Conservation (phyloP, 92 coral and sea anemone species). For the Epizoanthus ramosus region DNA sequence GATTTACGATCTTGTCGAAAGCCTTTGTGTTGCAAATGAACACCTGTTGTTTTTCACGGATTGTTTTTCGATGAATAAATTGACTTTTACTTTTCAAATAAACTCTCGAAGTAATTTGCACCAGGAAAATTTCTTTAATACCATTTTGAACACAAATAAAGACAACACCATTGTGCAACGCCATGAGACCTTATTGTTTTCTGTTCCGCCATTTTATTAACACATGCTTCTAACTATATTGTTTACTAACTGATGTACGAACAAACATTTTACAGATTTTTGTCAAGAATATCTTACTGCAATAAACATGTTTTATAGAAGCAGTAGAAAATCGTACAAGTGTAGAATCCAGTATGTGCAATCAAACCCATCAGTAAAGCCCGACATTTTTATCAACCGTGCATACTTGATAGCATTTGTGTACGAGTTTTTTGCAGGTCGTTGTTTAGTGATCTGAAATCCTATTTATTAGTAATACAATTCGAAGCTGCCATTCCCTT, state of each 20-base stretch:
- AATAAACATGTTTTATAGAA: not conserved
- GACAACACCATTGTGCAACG: not conserved
- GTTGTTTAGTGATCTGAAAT: not conserved
- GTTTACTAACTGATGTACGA: not conserved
- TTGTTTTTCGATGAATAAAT: slow-evolving; percentile 32
- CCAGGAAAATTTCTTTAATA: not conserved
- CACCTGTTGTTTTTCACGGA: slow-evolving; percentile 54
- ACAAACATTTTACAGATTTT: not conserved
- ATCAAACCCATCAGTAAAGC: not conserved
- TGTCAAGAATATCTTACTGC: slow-evolving; percentile 2
- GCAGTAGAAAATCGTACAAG: not conserved
- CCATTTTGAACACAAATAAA: slow-evolving; percentile 1
- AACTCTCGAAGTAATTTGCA: not conserved
- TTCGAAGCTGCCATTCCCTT: not conserved
- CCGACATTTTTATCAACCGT: not conserved
- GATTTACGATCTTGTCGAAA: slow-evolving; percentile 6
- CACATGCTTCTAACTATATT: slow-evolving; percentile 6
- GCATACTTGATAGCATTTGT: not conserved
- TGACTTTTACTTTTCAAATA: not conserved
- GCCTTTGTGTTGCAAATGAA: slow-evolving; percentile 63
- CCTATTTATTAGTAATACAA: not conserved
- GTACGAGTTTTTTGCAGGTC: not conserved
- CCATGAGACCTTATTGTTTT: not conserved
- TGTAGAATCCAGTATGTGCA: not conserved
- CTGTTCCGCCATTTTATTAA: not conserved